Percentiles rank a stretch among this genome's conserved stretches.
phyloP scores from a whole-genome alignment of 1,140 invertebrate genomes.

The Leptopilina boulardi region DNA sequence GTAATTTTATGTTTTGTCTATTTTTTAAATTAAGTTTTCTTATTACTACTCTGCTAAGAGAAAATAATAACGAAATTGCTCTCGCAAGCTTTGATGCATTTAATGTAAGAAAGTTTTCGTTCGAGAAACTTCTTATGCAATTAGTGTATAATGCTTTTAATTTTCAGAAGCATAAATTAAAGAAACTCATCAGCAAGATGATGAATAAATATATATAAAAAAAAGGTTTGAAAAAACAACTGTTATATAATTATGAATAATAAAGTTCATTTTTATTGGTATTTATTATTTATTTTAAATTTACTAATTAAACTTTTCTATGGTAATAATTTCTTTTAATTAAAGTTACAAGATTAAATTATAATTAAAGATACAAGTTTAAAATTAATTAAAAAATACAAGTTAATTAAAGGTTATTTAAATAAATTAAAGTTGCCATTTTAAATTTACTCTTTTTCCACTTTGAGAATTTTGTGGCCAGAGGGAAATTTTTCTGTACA shows the following conservation, averaged over 20 bases:
- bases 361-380: not conserved
- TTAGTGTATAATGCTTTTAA: too few relatives aligned
- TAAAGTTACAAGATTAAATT: not conserved
- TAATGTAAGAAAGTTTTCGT: not conserved
- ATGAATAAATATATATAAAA: too few relatives aligned
- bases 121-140: not conserved
- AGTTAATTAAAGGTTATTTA: too few relatives aligned
- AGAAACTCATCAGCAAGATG: too few relatives aligned
- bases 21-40: conserved; percentile 15
- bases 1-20: conserved; percentile 14
- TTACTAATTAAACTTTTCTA: too few relatives aligned
- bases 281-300: too few relatives aligned
- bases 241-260: too few relatives aligned
- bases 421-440: not conserved
- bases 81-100: not conserved
- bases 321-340: too few relatives aligned
- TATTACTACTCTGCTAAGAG: not conserved
- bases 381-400: too few relatives aligned
- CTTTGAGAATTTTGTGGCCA: not conserved
- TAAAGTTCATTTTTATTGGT: too few relatives aligned
- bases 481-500: not conserved
- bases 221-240: too few relatives aligned
- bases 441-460: not conserved
- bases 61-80: conserved; percentile 8
- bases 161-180: too few relatives aligned